A percentile compares a stretch with the other conserved stretches of the same genome.
phyloP scores from a whole-genome alignment of 2,113 vertebrate species.

The Tautogolabrus adspersus region DNA sequence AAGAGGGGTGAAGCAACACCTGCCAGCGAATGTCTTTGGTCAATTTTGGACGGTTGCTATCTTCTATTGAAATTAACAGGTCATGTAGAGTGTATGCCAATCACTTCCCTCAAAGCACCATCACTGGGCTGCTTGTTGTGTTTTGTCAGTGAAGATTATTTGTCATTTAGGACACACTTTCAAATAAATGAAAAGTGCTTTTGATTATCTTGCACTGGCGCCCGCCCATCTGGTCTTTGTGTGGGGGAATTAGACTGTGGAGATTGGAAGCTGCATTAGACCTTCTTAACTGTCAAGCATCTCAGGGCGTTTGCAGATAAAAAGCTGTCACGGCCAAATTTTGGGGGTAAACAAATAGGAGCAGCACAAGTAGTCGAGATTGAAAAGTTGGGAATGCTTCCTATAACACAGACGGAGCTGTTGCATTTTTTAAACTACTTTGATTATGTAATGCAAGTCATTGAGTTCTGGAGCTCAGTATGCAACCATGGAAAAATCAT shows the following conservation, averaged over 20 bases:
- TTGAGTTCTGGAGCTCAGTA: background rate
- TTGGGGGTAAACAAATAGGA: background rate
- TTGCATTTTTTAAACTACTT: background rate
- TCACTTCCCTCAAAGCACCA: constrained; percentile 1
- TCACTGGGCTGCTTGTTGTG: background rate
- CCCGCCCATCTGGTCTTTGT: constrained; percentile 47
- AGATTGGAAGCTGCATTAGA: constrained; percentile 29
- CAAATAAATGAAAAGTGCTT: constrained; percentile 65
- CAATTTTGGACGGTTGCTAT: background rate
- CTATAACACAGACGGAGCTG: background rate
- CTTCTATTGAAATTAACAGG: background rate
- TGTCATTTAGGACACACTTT: constrained; percentile 39
- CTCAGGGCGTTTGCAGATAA: constrained; percentile 3
- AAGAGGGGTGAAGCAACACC: constrained; percentile 1
- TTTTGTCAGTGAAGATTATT: constrained; percentile 8
- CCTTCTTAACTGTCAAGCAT: constrained; percentile 1
- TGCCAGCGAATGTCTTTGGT: constrained; percentile 1
- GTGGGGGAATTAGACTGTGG: constrained; percentile 27
- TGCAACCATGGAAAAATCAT: background rate
- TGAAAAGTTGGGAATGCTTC: constrained; percentile 8
- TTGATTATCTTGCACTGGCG: constrained; percentile 48
- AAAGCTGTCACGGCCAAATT: constrained; percentile 7
- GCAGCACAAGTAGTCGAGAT: background rate
- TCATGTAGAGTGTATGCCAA: background rate
- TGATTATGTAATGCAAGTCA: background rate